A percentile compares a stretch with the other conserved stretches of the same genome.
phyloP scores from a whole-genome alignment of 2,888 invertebrate genomes.

The Xylota segnis region DNA sequence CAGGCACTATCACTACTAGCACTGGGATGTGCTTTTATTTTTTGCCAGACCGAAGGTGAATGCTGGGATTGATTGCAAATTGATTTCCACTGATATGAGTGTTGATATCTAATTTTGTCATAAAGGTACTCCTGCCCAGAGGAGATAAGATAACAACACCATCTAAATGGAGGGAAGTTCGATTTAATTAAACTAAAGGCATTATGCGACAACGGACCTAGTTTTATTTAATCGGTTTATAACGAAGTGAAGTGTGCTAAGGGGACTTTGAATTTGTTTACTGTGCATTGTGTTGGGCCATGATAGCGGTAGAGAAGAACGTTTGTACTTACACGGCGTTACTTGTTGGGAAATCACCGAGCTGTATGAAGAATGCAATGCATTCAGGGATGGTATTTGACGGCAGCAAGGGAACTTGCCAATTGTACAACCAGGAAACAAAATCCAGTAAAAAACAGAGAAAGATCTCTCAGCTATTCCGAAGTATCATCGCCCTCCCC shows the following conservation, averaged over 20 bases:
- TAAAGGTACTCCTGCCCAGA: not conserved
- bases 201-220: not conserved
- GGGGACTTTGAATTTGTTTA: not conserved
- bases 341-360: too few relatives aligned
- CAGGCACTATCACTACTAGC: constrained; percentile 1
- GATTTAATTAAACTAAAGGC: constrained; percentile 34
- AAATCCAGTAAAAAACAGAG: too few relatives aligned
- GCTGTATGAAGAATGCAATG: too few relatives aligned
- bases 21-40: not conserved
- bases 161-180: constrained; percentile 14
- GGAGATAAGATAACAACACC: constrained; percentile 39
- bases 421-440: too few relatives aligned
- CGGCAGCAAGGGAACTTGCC: too few relatives aligned
- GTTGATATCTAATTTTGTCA: constrained; percentile 26
- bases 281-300: too few relatives aligned
- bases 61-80: constrained; percentile 42
- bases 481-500: too few relatives aligned
- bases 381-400: too few relatives aligned
- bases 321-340: too few relatives aligned
- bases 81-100: constrained; percentile 20
- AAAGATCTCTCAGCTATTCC: too few relatives aligned
- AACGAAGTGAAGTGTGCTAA: not conserved
- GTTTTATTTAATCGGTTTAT: constrained; percentile 14
- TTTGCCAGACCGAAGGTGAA: constrained; percentile 18
- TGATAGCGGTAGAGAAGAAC: too few relatives aligned